Evolutionary conservation across 2,888 invertebrate genomes (phyloP), one percentile per base, ranked within the genome.

Genomic region (Andrena bucephala): DNA sequence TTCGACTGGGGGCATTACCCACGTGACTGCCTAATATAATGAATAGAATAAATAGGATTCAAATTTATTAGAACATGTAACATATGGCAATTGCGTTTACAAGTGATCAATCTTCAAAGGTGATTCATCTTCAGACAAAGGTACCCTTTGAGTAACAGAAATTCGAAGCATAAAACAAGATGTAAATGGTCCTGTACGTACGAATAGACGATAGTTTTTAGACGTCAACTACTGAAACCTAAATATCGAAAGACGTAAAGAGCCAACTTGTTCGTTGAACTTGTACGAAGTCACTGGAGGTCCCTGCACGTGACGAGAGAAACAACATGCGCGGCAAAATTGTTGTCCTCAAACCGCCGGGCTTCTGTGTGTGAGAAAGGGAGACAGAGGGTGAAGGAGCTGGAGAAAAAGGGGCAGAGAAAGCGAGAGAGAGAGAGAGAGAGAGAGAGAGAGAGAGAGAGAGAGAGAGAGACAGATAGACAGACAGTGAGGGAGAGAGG

Each of bases 231-330:
- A 59, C 80, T 77, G 80, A 81, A 85, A 89, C 79, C 81, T 85
- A 85, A 88, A 83, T 83, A 87, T 88, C 83, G 83, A 80, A 76
- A 85, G 83, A 83, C 84, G 84, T 80, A 87, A 85, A 83, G 84
- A 86, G 83, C 82, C 79, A 90, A 89, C 87, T 90, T 89, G 89
- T 85, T 74, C 81, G 85, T 85, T 83, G 84, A 90, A 86, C 88
- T 89, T 87, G 85, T 85, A 86, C 87, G 87, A 89, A 89, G 85
- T 83, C 85, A 85, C 84, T 85, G 81, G 85, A 87, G 88, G 87
- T 81, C 85, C 85, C 82, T 82, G 90, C 88, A 88, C 92, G 92
- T 92, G 92, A 92, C 89, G 83, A 74, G 92, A 69, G 86, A 91
- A 71, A 83, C 84, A 92, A 86, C 83, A 86, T 79, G 71, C 68